These are phyloP conservation scores for Dryocosmus kuriphilus DNA, from an alignment of 2,888 invertebrate genomes.

Conservation along the genomic window DNA sequence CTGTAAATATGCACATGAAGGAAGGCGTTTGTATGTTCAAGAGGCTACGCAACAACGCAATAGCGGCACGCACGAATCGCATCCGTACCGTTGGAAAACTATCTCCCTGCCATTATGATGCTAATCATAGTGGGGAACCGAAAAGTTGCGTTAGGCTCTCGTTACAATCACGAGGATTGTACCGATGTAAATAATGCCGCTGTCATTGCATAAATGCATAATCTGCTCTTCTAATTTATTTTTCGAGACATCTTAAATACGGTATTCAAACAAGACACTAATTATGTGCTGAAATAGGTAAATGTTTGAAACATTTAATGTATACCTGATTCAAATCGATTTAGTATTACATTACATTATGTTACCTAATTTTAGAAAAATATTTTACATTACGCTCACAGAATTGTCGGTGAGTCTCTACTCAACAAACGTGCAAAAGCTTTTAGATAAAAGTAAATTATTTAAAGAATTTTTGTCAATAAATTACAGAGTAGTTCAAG, in stretches of 20 bases:
- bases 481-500: too few species aligned
- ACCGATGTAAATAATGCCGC: slow-evolving; percentile 10
- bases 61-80: slow-evolving; percentile 41
- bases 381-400: too few species aligned
- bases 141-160: slow-evolving; percentile 37
- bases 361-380: too few species aligned
- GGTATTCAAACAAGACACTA: not conserved
- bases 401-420: too few species aligned
- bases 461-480: too few species aligned
- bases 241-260: not conserved
- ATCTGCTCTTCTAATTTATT: slow-evolving; percentile 23
- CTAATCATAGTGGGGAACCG: slow-evolving; percentile 43
- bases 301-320: not conserved
- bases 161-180: slow-evolving; percentile 24
- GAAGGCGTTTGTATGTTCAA: slow-evolving; percentile 24
- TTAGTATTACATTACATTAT: not conserved
- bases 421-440: too few species aligned
- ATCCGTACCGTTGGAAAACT: slow-evolving; percentile 35
- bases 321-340: not conserved
- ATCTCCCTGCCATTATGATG: slow-evolving; percentile 50
- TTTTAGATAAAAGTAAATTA: too few species aligned
- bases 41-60: slow-evolving; percentile 36
- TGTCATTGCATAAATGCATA: slow-evolving; percentile 14
- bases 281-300: not conserved
- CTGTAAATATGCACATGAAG: slow-evolving; percentile 4